A percentile compares a stretch with the other conserved stretches of the same genome.
Conservation (phyloP, 1,140 invertebrate genomes). For the Drosophila kikkawai region DNA sequence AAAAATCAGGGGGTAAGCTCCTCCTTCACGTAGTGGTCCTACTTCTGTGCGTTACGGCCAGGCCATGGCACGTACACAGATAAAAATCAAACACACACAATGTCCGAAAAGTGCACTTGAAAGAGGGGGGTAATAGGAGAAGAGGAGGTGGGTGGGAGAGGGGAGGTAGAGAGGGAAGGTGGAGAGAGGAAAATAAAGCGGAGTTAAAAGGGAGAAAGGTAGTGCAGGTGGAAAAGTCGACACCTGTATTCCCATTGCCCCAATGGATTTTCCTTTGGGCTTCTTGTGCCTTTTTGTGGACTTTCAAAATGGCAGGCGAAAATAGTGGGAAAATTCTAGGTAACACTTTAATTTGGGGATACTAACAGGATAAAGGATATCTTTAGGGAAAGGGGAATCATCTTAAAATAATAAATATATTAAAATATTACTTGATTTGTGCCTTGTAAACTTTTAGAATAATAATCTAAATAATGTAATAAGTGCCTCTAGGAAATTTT, state of each 20-base stretch:
- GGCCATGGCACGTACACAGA: conserved; percentile 69
- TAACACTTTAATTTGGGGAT: background rate
- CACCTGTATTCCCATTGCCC: conserved; percentile 25
- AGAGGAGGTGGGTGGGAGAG: background rate
- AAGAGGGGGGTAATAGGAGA: background rate
- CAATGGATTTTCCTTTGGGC: conserved; percentile 6
- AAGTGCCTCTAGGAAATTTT: too few species aligned
- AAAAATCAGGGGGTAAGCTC: background rate
- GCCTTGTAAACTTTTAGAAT: too few species aligned
- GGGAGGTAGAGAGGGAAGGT: background rate
- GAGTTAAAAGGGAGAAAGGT: background rate
- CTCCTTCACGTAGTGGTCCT: background rate
- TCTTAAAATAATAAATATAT: too few species aligned
- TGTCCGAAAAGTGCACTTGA: conserved; percentile 54
- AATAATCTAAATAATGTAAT: too few species aligned
- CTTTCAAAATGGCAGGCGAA: conserved; percentile 18
- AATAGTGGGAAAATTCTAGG: background rate
- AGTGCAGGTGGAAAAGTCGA: conserved; percentile 29
- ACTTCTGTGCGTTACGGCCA: conserved; percentile 55
- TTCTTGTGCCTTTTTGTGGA: background rate
- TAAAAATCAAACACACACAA: conserved; percentile 74
- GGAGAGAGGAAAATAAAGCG: background rate
- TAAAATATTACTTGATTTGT: too few species aligned
- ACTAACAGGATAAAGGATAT: too few species aligned
- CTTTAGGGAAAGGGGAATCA: too few species aligned